These are phyloP conservation scores for Amphipyra tragopoginis DNA, from an alignment of 2,888 invertebrate genomes.

Conservation along the genomic window DNA sequence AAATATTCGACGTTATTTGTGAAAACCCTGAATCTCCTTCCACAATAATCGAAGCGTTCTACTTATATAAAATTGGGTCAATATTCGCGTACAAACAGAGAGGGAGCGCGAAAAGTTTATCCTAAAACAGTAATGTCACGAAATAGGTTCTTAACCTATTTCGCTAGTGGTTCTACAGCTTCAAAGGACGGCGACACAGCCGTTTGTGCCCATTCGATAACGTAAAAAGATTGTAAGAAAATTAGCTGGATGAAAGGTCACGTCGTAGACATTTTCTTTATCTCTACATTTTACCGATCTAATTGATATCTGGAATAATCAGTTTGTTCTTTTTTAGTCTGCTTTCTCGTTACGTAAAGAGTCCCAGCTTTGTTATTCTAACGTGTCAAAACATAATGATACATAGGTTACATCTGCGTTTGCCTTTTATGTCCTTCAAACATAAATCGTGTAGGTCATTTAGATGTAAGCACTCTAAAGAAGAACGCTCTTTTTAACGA, in stretches of 20 bases:
- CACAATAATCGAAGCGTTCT: constrained; percentile 52
- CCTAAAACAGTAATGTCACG: constrained; percentile 62
- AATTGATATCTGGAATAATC: constrained; percentile 22
- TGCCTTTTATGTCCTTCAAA: constrained; percentile 58
- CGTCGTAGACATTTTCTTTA: constrained; percentile 19
- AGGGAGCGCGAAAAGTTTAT: constrained; percentile 61
- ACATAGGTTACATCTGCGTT: constrained; percentile 33
- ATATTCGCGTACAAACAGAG: constrained; percentile 61
- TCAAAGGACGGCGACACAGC: constrained; percentile 41
- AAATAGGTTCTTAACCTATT: constrained; percentile 65
- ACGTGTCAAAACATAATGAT: constrained; percentile 32
- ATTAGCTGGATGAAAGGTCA: constrained; percentile 31
- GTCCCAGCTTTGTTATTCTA: constrained; percentile 19
- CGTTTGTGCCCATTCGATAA: constrained; percentile 55
- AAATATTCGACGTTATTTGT: constrained; percentile 16
- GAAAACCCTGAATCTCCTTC: constrained; percentile 24
- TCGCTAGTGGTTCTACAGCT: constrained; percentile 55
- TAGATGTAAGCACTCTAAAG: constrained; percentile 54
- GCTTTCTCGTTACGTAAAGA: neutral
- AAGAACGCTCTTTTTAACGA: constrained; percentile 56
- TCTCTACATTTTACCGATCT: constrained; percentile 25
- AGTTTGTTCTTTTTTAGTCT: constrained; percentile 1
- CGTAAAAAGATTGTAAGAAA: constrained; percentile 52
- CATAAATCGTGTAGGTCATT: constrained; percentile 59
- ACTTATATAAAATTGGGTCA: constrained; percentile 64